Evolutionary conservation across 1,140 invertebrate species (phyloP).

Genomic region (Drosophila bocqueti): DNA sequence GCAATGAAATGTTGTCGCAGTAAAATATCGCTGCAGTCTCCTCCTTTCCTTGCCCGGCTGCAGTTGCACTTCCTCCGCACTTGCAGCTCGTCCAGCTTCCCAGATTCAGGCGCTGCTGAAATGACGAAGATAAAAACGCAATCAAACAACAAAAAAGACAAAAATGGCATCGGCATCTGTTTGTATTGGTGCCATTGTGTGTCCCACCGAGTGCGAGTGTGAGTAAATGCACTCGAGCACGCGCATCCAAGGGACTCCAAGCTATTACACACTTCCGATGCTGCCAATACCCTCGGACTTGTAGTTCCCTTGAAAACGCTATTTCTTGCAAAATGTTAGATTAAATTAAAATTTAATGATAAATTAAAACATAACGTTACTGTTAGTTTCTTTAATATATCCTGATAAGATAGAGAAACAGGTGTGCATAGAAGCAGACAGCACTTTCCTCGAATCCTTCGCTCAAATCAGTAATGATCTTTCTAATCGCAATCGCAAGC

Average conservation of each 20-base stretch:
- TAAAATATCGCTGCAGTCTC: conserved; percentile 62
- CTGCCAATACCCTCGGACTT: conserved; percentile 11
- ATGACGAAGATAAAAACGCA: conserved; percentile 82
- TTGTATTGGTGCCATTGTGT: conserved; percentile 52
- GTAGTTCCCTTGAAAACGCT: background rate
- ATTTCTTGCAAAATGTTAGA: too few species aligned
- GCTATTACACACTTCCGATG: background rate
- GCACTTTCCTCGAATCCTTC: background rate
- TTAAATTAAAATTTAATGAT: too few species aligned
- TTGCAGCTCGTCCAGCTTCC: conserved; percentile 22
- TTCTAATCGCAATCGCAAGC: background rate
- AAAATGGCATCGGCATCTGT: conserved; percentile 72
- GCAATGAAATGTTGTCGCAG: conserved; percentile 76
- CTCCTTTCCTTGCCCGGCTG: conserved; percentile 8
- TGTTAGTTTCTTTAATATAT: background rate
- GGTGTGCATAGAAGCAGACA: background rate
- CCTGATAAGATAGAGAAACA: conserved; percentile 13
- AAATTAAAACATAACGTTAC: too few species aligned
- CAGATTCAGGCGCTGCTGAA: conserved; percentile 59
- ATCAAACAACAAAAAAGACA: conserved; percentile 72
- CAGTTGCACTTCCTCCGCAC: conserved; percentile 38
- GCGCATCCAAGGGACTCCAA: conserved; percentile 46
- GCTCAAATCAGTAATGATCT: conserved; percentile 5
- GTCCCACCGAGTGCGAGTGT: conserved; percentile 16
- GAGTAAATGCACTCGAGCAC: conserved; percentile 78